A percentile compares a stretch with the other conserved stretches of the same genome.
phyloP scores from a whole-genome alignment of 1,140 invertebrate species.

The Dendroctonus ponderosae region DNA sequence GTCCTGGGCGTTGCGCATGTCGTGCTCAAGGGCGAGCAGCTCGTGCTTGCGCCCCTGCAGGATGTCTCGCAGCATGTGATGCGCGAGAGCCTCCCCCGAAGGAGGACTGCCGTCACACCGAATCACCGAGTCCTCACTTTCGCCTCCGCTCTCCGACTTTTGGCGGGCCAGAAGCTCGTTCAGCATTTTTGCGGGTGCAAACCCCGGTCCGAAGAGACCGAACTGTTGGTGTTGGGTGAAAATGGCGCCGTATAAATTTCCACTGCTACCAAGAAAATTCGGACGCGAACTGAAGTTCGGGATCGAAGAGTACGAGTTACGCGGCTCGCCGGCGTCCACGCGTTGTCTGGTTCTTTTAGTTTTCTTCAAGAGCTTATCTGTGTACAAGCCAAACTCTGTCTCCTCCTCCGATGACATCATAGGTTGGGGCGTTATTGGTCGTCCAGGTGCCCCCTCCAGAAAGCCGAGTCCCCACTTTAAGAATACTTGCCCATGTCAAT shows the following conservation, averaged over 20 bases:
- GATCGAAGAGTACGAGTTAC: conserved; percentile 87
- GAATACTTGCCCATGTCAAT: conserved; percentile 54
- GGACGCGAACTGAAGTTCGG: conserved; percentile 82
- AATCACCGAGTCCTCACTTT: conserved; percentile 47
- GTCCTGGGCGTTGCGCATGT: conserved; percentile 54
- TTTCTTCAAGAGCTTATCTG: conserved; percentile 87
- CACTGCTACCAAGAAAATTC: conserved; percentile 75
- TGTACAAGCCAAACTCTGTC: conserved; percentile 82
- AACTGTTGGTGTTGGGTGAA: conserved; percentile 73
- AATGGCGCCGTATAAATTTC: conserved; percentile 72
- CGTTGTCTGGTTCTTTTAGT: conserved; percentile 86
- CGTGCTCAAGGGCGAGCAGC: conserved; percentile 63
- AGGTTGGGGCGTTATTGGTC: conserved; percentile 72
- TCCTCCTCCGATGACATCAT: conserved; percentile 96
- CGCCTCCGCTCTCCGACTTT: conserved; percentile 51
- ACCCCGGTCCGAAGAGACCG: conserved; percentile 74
- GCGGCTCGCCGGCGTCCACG: conserved; percentile 90
- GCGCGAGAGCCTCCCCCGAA: conserved; percentile 66
- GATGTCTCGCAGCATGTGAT: conserved; percentile 81
- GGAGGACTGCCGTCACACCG: conserved; percentile 52
- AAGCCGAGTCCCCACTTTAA: conserved; percentile 50
- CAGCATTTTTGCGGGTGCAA: conserved; percentile 80
- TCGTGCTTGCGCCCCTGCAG: conserved; percentile 79
- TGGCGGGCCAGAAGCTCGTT: conserved; percentile 78
- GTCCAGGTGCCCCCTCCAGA: conserved; percentile 51